Evolutionary conservation across 2,113 vertebrate genomes (phyloP).

Genomic region (Acinonyx jubatus): DNA sequence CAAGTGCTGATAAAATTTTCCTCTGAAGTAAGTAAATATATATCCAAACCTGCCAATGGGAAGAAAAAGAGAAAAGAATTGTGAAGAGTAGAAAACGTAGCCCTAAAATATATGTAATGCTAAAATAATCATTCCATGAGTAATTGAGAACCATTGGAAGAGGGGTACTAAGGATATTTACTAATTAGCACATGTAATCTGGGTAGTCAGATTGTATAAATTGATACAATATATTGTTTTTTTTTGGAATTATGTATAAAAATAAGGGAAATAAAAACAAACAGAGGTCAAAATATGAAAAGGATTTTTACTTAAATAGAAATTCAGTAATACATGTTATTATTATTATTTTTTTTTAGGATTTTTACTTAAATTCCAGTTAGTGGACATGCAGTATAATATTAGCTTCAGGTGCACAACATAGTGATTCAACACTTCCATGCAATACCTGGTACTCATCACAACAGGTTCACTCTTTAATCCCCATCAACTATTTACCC

Average conservation of each 20-base stretch:
- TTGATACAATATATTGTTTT: neutral
- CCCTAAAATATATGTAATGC: neutral
- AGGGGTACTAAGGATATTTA: neutral
- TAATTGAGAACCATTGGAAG: neutral
- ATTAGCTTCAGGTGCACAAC: neutral
- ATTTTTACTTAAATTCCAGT: neutral
- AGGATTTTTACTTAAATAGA: neutral
- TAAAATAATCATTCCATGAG: neutral
- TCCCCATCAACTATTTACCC: neutral
- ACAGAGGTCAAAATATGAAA: neutral
- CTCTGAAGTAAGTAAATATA: neutral
- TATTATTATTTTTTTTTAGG: neutral
- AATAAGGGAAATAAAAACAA: neutral
- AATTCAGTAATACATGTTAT: neutral
- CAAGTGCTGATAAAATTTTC: neutral
- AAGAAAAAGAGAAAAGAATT: neutral
- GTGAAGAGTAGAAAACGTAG: neutral
- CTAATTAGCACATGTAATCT: neutral
- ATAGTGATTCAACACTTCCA: neutral
- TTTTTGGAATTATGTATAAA: neutral
- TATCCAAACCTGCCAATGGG: accelerated
- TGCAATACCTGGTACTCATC: neutral
- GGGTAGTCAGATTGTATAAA: neutral
- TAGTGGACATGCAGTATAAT: neutral
- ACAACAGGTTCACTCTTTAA: neutral